Evolutionary conservation across 2,888 invertebrate genomes (phyloP).

Genomic region (Platycnemis pennipes): DNA sequence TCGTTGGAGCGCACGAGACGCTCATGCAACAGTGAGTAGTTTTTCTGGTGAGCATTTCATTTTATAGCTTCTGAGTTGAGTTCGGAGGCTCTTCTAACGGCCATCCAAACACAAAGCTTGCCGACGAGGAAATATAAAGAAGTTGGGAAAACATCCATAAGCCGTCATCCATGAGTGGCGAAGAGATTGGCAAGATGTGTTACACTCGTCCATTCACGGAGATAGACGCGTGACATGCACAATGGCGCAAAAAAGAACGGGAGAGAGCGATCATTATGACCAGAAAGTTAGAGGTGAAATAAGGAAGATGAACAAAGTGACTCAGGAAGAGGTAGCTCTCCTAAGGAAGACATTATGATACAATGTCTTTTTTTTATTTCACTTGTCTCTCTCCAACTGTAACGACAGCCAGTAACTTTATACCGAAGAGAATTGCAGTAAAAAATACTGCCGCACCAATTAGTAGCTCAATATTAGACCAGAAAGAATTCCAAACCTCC

Average conservation of each 20-base stretch:
- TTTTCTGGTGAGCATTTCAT: too few relatives aligned
- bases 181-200: neutral
- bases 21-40: too few relatives aligned
- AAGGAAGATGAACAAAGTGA: neutral
- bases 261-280: neutral
- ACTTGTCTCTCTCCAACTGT: neutral
- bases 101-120: too few relatives aligned
- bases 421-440: neutral
- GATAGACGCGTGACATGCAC: neutral
- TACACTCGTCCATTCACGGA: neutral
- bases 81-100: too few relatives aligned
- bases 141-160: neutral
- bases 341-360: neutral
- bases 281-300: neutral
- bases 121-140: neutral
- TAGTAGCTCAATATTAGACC: too few relatives aligned
- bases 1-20: too few relatives aligned
- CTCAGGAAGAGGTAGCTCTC: neutral
- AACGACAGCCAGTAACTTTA: neutral
- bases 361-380: neutral
- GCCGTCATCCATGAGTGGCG: neutral
- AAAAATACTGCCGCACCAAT: neutral
- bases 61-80: too few relatives aligned
- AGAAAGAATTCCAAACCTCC: too few relatives aligned
- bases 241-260: neutral